Evolutionary conservation across 2,797 vertebrate species (phyloP), one percentile per base, ranked within the genome.

Genomic region (Carcharodon carcharias): DNA sequence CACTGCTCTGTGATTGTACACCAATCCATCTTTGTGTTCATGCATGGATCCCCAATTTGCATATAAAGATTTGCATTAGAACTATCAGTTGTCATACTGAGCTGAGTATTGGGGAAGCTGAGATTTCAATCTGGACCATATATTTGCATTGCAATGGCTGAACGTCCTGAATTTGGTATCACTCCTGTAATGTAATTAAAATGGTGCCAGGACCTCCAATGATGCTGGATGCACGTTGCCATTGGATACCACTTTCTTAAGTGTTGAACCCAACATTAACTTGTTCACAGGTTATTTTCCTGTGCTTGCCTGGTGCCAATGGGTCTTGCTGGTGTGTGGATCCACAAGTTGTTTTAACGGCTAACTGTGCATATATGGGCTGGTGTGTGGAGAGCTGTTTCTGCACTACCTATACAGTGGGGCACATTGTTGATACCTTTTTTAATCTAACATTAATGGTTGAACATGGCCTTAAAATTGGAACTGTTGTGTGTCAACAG

Each of bases 41-140:
- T 91, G 56, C 88, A 91, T 50, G 82, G 31, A 61, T 91, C 88
- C 6, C 45, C n/a, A 91, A 91, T 91, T 91, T 61, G 88, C 58
- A 91, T 63, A 56, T 58, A 31, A 89, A 56, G 28, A 56, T 56
- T 31, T 58, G 54, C 50, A 56, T 87, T 58, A 58, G 31, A 89
- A 89, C 9, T 91, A 58, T 91, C 56, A 35, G 14, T 16, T 63
- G 63, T 63, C 56, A 16, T n/a, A 91, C 91, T 91, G 31, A 91
- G 63, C n/a, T n/a, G 31, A 91, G 3, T 63, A 58, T 35, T 61
- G 14, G 6, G 31, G 88, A n/a, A n/a, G 56, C 4, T 61, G 54
- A 91, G 28, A 14, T 56, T 61, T 91, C 58, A 61, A 85, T 35
- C 88, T 61, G 88, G 56, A 7, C 88, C 11, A 21, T 18, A 7